These are phyloP conservation scores for Periphyllus acericola DNA, from an alignment of 2,888 invertebrate species.

Conservation along the genomic window DNA sequence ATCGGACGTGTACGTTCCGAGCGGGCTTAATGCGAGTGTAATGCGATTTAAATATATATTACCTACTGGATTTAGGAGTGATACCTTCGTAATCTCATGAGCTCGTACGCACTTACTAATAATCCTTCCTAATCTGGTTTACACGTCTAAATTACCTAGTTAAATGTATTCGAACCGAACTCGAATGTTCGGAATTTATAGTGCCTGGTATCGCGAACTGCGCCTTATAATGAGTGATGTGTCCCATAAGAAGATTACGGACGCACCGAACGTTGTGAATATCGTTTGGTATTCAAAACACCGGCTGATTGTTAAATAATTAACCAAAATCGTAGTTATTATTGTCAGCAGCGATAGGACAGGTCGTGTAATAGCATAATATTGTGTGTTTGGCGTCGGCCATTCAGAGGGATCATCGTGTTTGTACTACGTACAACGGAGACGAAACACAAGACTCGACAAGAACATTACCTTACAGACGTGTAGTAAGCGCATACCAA, in stretches of 20 bases:
- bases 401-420: not conserved
- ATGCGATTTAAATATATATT: slow-evolving; percentile 35
- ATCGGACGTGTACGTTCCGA: slow-evolving; percentile 3
- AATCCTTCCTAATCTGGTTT: slow-evolving; percentile 38
- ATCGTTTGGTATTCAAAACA: slow-evolving; percentile 17
- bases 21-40: not conserved
- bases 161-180: slow-evolving; percentile 17
- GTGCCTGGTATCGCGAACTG: not conserved
- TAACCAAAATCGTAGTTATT: not conserved
- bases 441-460: not conserved
- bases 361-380: no score
- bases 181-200: no score
- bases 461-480: not conserved
- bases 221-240: slow-evolving; percentile 22
- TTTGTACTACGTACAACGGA: no score
- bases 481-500: not conserved
- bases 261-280: not conserved
- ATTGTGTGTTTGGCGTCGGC: not conserved
- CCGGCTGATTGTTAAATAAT: slow-evolving; percentile 18
- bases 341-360: not conserved
- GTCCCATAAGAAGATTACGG: not conserved
- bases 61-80: slow-evolving; percentile 14
- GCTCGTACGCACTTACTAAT: slow-evolving; percentile 22
- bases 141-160: slow-evolving; percentile 45
- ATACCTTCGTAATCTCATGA: slow-evolving; percentile 10